phyloP scores from a whole-genome alignment of 2,797 vertebrate genomes.

The Emydoidea blandingii region DNA sequence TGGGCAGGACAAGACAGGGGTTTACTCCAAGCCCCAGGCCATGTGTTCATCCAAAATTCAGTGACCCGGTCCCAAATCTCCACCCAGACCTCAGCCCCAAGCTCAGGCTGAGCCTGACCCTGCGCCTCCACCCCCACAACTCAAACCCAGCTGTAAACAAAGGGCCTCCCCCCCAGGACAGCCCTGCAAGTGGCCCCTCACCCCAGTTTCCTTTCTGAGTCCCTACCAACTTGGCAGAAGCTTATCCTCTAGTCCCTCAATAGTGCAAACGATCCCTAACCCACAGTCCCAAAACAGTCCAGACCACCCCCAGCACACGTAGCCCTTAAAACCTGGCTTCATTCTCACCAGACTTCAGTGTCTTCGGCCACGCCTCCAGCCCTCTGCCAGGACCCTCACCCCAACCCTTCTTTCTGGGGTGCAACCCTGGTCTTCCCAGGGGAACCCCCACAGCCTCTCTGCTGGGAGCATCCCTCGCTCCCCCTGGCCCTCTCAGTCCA shows the following conservation, averaged over 20 bases:
- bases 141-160: not conserved
- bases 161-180: not conserved
- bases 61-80: not conserved
- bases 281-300: not conserved
- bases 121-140: not conserved
- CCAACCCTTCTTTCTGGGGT: not conserved
- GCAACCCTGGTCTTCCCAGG: not conserved
- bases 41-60: not conserved
- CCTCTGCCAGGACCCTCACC: not conserved
- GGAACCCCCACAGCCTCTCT: not conserved
- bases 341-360: not conserved
- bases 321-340: not conserved
- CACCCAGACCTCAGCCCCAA: not conserved
- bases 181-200: not conserved
- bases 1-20: not conserved
- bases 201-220: not conserved
- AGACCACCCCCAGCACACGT: not conserved
- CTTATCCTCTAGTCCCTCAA: too few species aligned
- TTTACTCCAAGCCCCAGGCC: not conserved
- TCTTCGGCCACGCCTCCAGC: not conserved
- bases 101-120: not conserved
- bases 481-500: not conserved
- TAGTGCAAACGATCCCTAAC: not conserved
- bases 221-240: not conserved
- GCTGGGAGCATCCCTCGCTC: not conserved